A percentile compares a stretch with the other conserved stretches of the same genome.
phyloP scores from a whole-genome alignment of 2,888 invertebrate genomes.

The Epistrophe grossulariae region DNA sequence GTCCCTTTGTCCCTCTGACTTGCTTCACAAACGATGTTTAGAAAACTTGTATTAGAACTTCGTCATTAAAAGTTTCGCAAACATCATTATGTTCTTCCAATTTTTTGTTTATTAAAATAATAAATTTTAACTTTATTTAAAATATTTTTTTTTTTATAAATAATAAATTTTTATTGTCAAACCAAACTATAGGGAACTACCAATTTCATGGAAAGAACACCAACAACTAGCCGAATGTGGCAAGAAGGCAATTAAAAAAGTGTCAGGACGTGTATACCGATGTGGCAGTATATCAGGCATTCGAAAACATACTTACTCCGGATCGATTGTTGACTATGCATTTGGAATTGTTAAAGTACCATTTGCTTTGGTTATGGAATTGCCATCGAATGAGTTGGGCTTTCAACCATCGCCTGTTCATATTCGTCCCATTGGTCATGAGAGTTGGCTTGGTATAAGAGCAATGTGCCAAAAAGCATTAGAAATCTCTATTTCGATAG shows the following conservation, averaged over 20 bases:
- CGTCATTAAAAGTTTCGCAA: too few relatives aligned
- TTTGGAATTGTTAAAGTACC: slow-evolving; percentile 81
- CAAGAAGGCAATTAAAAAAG: slow-evolving; percentile 80
- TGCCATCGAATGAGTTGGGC: slow-evolving; percentile 81
- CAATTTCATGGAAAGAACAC: slow-evolving; percentile 79
- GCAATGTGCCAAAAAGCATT: slow-evolving; percentile 82
- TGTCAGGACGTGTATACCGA: slow-evolving; percentile 81
- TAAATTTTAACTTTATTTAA: too few relatives aligned
- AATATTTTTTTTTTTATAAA: too few relatives aligned
- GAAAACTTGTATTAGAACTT: too few relatives aligned
- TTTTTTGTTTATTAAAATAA: too few relatives aligned
- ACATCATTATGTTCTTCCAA: too few relatives aligned
- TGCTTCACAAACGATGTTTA: too few relatives aligned
- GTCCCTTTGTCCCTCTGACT: too few relatives aligned
- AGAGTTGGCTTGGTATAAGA: slow-evolving; percentile 83
- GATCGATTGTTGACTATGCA: slow-evolving; percentile 83
- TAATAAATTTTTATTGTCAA: neutral
- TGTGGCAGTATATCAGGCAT: slow-evolving; percentile 82
- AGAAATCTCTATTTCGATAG: slow-evolving; percentile 69
- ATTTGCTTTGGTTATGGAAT: slow-evolving; percentile 82
- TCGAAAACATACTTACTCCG: slow-evolving; percentile 80
- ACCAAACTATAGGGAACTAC: slow-evolving; percentile 78
- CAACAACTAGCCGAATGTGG: slow-evolving; percentile 81
- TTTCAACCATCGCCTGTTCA: slow-evolving; percentile 82
- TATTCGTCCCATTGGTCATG: slow-evolving; percentile 81